Percentiles rank a stretch among this genome's conserved stretches.
Evolutionary conservation across 2,888 invertebrate genomes (phyloP).

Genomic region (Myathropa florea): DNA sequence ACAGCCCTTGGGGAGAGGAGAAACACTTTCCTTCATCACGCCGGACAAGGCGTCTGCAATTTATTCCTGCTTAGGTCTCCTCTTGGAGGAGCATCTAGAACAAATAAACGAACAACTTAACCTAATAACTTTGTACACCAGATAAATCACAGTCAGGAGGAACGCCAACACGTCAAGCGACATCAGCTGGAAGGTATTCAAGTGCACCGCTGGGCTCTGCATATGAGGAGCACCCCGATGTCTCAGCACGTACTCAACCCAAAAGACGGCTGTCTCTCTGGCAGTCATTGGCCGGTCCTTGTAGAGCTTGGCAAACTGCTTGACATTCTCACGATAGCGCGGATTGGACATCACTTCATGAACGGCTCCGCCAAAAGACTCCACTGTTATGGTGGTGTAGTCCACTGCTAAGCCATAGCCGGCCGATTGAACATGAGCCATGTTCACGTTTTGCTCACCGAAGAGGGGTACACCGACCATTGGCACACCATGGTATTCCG

Average conservation of each 20-base stretch:
- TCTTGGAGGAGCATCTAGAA: slow-evolving; percentile 18
- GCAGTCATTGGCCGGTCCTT: slow-evolving; percentile 82
- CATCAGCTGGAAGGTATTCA: slow-evolving; percentile 80
- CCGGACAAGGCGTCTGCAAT: background rate
- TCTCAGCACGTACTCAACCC: slow-evolving; percentile 83
- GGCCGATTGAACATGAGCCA: slow-evolving; percentile 86
- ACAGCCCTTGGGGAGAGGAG: background rate
- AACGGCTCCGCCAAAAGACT: slow-evolving; percentile 69
- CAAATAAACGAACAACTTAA: slow-evolving; percentile 18
- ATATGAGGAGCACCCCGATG: slow-evolving; percentile 82
- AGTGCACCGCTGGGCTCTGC: slow-evolving; percentile 81
- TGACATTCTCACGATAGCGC: slow-evolving; percentile 76
- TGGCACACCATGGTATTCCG: slow-evolving; percentile 89
- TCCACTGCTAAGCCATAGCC: slow-evolving; percentile 79
- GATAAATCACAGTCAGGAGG: slow-evolving; percentile 56
- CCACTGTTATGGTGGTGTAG: slow-evolving; percentile 67
- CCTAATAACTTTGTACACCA: slow-evolving; percentile 35
- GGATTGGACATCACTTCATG: slow-evolving; percentile 74
- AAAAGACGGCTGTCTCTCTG: slow-evolving; percentile 82
- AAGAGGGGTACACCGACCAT: slow-evolving; percentile 88
- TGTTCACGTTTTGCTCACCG: slow-evolving; percentile 89
- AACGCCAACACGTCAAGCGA: slow-evolving; percentile 81
- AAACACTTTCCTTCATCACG: background rate
- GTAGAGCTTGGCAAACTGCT: slow-evolving; percentile 80
- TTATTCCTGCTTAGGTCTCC: slow-evolving; percentile 47